Percentiles rank a stretch among this genome's conserved stretches.
Conservation (phyloP, 2,888 invertebrate genomes). For the Tetragonisca angustula region DNA sequence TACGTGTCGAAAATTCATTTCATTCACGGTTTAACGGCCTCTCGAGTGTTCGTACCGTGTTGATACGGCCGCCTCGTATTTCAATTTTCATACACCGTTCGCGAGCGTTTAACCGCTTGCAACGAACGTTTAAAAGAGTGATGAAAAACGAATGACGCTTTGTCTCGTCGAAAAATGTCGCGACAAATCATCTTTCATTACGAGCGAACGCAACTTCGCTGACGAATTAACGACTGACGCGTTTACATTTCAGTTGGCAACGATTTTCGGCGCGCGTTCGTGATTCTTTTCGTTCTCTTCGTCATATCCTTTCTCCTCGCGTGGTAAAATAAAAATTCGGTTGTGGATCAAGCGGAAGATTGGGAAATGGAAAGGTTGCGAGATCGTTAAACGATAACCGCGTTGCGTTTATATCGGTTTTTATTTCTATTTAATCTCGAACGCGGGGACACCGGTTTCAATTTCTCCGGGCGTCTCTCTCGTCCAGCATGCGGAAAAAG, state of each 20-base stretch:
- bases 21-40: not conserved
- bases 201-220: not conserved
- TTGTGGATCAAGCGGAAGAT: too few relatives aligned
- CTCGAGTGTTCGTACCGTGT: not conserved
- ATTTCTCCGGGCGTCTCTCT: slow-evolving; percentile 8
- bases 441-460: slow-evolving; percentile 29
- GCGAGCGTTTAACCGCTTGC: too few relatives aligned
- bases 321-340: too few relatives aligned
- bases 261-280: too few relatives aligned
- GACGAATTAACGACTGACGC: not conserved
- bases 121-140: not conserved
- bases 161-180: not conserved
- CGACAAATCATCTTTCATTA: not conserved
- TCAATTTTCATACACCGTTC: not conserved
- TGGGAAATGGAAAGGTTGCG: too few relatives aligned
- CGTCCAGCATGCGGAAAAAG: slow-evolving; percentile 16
- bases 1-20: not conserved
- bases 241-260: too few relatives aligned
- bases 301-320: too few relatives aligned
- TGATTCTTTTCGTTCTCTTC: too few relatives aligned
- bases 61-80: not conserved
- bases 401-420: not conserved
- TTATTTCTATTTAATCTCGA: slow-evolving; percentile 49
- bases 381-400: too few relatives aligned
- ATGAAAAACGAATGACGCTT: not conserved